Percentiles rank a stretch among this genome's conserved stretches.
Evolutionary conservation across 2,113 vertebrate genomes (phyloP).

Genomic region (Takifugu flavidus): DNA sequence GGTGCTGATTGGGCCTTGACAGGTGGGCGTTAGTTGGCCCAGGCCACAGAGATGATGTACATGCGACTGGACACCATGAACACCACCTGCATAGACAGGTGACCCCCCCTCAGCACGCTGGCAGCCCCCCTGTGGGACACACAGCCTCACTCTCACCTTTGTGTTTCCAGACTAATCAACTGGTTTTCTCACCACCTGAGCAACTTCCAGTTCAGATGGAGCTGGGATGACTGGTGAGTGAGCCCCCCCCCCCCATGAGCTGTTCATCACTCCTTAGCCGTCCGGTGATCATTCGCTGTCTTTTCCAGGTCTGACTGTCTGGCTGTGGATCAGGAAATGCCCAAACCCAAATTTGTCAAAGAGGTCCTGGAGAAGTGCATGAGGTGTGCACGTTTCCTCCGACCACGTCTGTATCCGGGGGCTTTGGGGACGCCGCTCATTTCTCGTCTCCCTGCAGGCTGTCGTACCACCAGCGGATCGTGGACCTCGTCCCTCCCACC

Average conservation of each 20-base stretch:
- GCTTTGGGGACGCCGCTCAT: neutral
- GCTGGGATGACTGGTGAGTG: slow-evolving; percentile 98
- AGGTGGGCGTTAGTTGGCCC: slow-evolving; percentile 82
- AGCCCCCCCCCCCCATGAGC: neutral
- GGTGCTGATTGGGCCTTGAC: slow-evolving; percentile 67
- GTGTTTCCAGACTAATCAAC: slow-evolving; percentile 75
- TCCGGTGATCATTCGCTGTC: neutral
- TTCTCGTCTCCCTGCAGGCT: slow-evolving; percentile 73
- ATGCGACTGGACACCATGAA: slow-evolving; percentile 98
- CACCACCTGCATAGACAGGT: slow-evolving; percentile 93
- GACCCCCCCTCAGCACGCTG: neutral
- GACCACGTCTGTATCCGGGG: too few species aligned
- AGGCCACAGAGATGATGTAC: slow-evolving; percentile 98
- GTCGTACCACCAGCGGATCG: slow-evolving; percentile 94
- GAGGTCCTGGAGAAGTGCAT: slow-evolving; percentile 96
- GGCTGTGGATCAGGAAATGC: slow-evolving; percentile 86
- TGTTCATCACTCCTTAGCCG: too few species aligned
- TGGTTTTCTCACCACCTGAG: slow-evolving; percentile 98
- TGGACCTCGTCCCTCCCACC: slow-evolving; percentile 91
- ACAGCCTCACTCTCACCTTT: rapidly evolving
- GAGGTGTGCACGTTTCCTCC: slow-evolving; percentile 72
- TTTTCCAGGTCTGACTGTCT: slow-evolving; percentile 89
- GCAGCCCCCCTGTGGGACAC: neutral
- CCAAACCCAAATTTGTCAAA: slow-evolving; percentile 96
- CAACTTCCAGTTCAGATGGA: slow-evolving; percentile 98